Evolutionary conservation across 2,888 invertebrate genomes (phyloP).

Genomic region (Lathronympha strigana): DNA sequence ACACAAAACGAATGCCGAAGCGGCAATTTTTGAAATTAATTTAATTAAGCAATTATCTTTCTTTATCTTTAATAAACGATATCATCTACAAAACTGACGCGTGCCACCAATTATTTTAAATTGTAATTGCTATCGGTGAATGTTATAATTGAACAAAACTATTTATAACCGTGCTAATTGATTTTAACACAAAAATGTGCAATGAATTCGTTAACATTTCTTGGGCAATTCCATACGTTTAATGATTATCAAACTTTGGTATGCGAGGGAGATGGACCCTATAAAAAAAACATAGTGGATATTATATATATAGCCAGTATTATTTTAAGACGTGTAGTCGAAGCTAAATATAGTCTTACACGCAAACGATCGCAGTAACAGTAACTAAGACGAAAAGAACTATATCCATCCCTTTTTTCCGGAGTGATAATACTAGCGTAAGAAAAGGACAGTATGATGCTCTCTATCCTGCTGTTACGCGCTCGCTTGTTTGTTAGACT

Average conservation of each 20-base stretch:
- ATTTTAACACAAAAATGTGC: conserved; percentile 30
- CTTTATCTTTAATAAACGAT: conserved; percentile 1
- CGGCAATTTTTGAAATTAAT: background rate
- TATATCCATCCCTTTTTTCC: no score
- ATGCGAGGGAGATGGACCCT: no score
- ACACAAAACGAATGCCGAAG: background rate
- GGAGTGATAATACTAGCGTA: no score
- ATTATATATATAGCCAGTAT: no score
- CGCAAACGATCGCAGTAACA: no score
- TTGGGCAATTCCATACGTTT: background rate
- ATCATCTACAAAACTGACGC: conserved; percentile 49
- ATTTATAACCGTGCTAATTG: conserved; percentile 55
- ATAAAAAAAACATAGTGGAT: no score
- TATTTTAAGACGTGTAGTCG: no score
- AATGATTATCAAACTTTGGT: background rate
- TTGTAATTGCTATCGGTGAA: conserved; percentile 54
- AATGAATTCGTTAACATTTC: conserved; percentile 9
- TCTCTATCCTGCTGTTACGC: no score
- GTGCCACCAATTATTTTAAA: conserved; percentile 68
- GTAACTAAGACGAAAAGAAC: no score
- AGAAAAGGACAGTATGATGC: no score
- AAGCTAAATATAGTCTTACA: no score
- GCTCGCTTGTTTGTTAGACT: no score
- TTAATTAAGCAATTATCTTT: conserved; percentile 7
- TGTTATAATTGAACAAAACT: conserved; percentile 47